Base-by-base conservation (phyloP, 2,797 vertebrate species). In the Babyrousa celebensis region DNA sequence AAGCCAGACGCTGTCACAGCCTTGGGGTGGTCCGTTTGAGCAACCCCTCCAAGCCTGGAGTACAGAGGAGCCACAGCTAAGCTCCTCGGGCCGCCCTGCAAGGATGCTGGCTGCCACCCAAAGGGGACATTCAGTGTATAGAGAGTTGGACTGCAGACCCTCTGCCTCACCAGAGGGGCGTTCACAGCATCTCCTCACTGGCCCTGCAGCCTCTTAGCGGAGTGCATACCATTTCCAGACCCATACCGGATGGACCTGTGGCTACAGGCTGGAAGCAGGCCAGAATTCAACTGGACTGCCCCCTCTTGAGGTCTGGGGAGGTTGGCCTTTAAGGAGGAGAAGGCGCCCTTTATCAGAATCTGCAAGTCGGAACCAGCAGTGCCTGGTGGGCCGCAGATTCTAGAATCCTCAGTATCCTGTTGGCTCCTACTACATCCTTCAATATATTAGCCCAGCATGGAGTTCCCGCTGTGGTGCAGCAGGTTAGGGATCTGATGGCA, bases 221-320 rank as follows among this genome's bases (percentile, higher is more conserved):
- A 48, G 4, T 21, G 20, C 20, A 1, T 40, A 9, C 18, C 32
- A 5, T 9, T 1, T 70, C 12, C n/a, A 40, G 25, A 23, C 54
- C 6, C 0, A 0, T 10, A 16, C 70, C 14, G 7, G 16, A 10
- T 1, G 4, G 36, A 12, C 20, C 7, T 4, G 32, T 36, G 48
- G 48, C 58, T 62, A 29, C n/a, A 9, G 58, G 58, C 68, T 58
- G 20, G 54, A 85, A 85, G 63, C 68, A 82, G 85, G 43, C 52
- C 15, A 18, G 16, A 40, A 18, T n/a, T 27, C 21, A 14, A 80
- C 56, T 70, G 23, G 6, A 80, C 1, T 21, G 9, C 16, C 36
- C 21, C 25, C 15, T 63, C 52, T 52, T 86, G 15, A 90, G 25
- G 18, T 60, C 40, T 70, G 27, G n/a, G 29, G 48, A 58, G 43